Evolutionary conservation across 2,797 vertebrate species (phyloP).

Genomic region (Podarcis lilfordi): DNA sequence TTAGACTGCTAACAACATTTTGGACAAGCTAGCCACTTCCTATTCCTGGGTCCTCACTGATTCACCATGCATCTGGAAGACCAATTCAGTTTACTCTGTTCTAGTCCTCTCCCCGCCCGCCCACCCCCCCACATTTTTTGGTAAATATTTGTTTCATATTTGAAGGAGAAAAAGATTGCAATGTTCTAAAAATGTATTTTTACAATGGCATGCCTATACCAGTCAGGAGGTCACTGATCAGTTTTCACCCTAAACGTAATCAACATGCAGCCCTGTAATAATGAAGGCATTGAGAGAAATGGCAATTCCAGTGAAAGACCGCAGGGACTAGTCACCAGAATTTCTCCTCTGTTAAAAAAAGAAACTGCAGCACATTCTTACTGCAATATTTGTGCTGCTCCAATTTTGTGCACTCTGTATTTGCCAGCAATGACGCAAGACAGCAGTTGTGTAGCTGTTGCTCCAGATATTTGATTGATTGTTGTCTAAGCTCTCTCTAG

Average conservation of each 20-base stretch:
- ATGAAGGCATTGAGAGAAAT: neutral
- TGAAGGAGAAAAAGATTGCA: constrained; percentile 44
- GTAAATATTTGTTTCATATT: constrained; percentile 40
- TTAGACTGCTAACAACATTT: constrained; percentile 22
- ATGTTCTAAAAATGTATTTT: neutral
- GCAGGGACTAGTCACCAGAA: neutral
- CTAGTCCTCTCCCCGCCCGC: neutral
- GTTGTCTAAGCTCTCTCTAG: neutral
- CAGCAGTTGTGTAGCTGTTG: neutral
- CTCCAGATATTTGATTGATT: neutral
- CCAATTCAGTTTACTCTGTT: constrained; percentile 34
- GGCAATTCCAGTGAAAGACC: neutral
- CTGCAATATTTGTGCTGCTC: neutral
- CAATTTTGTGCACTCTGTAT: neutral
- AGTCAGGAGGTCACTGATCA: constrained; percentile 23
- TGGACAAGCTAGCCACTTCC: constrained; percentile 7
- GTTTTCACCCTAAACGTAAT: neutral
- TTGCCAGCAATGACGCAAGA: neutral
- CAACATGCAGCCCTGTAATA: neutral
- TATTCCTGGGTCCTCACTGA: constrained; percentile 15
- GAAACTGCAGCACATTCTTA: neutral
- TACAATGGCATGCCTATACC: neutral
- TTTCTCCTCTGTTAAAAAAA: constrained; percentile 24
- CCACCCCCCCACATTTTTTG: neutral
- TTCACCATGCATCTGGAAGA: constrained; percentile 23